Percentiles rank a stretch among this genome's conserved stretches.
These are phyloP conservation scores for Scalopus aquaticus DNA, from an alignment of 2,113 vertebrate species.

Conservation along the genomic window DNA sequence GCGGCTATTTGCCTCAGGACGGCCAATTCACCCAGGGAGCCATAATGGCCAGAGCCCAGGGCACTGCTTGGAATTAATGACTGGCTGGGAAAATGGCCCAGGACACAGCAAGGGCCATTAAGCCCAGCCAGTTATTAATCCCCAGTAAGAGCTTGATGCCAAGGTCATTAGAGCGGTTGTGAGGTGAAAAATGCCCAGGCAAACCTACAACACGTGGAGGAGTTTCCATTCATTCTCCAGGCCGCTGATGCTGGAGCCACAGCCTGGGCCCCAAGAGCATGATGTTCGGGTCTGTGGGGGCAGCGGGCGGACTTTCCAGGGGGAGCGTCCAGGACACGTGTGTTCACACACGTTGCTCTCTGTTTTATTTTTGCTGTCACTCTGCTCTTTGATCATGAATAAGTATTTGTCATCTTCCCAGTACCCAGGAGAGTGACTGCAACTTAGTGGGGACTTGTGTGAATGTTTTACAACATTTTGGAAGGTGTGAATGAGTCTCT, in stretches of 20 bases:
- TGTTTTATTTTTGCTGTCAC: not conserved
- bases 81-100: constrained; percentile 83
- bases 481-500: not conserved
- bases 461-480: not conserved
- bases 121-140: constrained; percentile 84
- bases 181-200: constrained; percentile 65
- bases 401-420: not conserved
- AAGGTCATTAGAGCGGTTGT: constrained; percentile 82
- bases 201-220: not conserved
- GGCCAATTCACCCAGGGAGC: constrained; percentile 63
- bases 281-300: fast-evolving
- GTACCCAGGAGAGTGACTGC: not conserved
- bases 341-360: fast-evolving
- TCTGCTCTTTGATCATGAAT: not conserved
- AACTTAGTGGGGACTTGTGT: not conserved
- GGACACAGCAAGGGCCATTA: constrained; percentile 85
- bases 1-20: constrained; percentile 29
- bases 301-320: fast-evolving
- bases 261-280: not conserved
- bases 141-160: constrained; percentile 77
- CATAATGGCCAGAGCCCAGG: constrained; percentile 74
- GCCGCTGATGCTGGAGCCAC: not conserved
- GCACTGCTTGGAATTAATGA: constrained; percentile 81
- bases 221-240: not conserved
- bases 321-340: fast-evolving